Percentiles rank a stretch among this genome's conserved stretches.
These are phyloP conservation scores for Cryptus viduatorius DNA, from an alignment of 2,888 invertebrate genomes.

Conservation along the genomic window DNA sequence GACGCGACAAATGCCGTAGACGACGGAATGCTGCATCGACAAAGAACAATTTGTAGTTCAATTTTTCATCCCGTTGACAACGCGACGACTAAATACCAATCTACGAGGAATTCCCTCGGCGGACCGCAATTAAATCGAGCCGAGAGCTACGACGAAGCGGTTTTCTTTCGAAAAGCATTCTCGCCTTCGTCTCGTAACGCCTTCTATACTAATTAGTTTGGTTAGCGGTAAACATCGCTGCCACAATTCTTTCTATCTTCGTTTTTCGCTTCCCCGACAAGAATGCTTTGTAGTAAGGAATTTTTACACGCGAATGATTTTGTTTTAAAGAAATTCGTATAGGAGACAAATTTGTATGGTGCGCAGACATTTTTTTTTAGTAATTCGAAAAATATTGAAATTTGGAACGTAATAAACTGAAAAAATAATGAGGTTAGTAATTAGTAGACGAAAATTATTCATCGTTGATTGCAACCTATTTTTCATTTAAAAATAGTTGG, in stretches of 20 bases:
- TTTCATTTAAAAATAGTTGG: no score
- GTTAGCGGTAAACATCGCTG: slow-evolving; percentile 6
- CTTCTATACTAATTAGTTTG: slow-evolving; percentile 59
- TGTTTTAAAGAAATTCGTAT: background rate
- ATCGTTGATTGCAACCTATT: no score
- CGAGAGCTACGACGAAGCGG: slow-evolving; percentile 24
- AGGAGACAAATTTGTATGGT: no score
- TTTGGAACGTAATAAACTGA: no score
- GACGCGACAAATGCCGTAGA: background rate
- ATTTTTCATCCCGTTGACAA: slow-evolving; percentile 43
- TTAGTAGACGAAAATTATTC: no score
- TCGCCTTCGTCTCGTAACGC: background rate
- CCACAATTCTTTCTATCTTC: background rate
- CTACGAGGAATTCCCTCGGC: background rate
- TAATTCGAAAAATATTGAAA: no score
- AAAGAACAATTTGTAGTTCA: slow-evolving; percentile 20
- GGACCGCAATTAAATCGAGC: slow-evolving; percentile 36
- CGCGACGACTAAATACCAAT: slow-evolving; percentile 1
- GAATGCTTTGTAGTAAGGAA: background rate
- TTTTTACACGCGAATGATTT: background rate
- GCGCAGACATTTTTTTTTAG: no score
- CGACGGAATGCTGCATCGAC: slow-evolving; percentile 6
- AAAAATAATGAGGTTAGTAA: no score
- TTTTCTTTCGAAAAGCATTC: slow-evolving; percentile 1
- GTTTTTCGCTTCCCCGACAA: background rate